phyloP scores from a whole-genome alignment of 2,113 vertebrate species.

The Coracopsis vasa region DNA sequence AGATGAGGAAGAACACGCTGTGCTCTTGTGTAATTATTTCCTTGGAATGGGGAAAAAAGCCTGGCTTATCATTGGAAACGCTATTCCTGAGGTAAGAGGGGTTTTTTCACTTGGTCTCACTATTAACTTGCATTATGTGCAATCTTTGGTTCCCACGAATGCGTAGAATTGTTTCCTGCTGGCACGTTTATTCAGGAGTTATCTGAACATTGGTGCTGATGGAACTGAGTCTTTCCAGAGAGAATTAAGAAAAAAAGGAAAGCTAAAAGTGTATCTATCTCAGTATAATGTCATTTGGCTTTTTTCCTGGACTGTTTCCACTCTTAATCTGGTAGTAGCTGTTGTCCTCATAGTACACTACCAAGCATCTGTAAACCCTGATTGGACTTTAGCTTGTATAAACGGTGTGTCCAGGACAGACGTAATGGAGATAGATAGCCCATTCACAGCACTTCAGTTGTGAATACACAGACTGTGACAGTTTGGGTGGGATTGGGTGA shows the following conservation, averaged over 20 bases:
- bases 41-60: constrained; percentile 90
- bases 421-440: neutral
- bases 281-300: no score
- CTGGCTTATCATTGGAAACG: constrained; percentile 90
- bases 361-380: neutral
- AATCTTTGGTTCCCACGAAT: neutral
- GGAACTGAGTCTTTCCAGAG: neutral
- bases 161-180: neutral
- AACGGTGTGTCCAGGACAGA: neutral
- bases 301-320: neutral
- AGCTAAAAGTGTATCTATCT: neutral
- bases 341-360: neutral
- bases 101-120: neutral
- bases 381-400: neutral
- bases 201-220: neutral
- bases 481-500: neutral
- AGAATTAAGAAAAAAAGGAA: neutral
- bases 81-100: constrained; percentile 88
- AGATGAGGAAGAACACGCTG: constrained; percentile 93
- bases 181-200: neutral
- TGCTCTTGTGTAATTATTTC: constrained; percentile 94
- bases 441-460: accelerated
- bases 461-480: neutral
- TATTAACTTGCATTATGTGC: neutral
- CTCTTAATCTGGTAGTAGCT: neutral